Evolutionary conservation across 1,140 invertebrate species (phyloP).

Genomic region (Bombus balteatus): DNA sequence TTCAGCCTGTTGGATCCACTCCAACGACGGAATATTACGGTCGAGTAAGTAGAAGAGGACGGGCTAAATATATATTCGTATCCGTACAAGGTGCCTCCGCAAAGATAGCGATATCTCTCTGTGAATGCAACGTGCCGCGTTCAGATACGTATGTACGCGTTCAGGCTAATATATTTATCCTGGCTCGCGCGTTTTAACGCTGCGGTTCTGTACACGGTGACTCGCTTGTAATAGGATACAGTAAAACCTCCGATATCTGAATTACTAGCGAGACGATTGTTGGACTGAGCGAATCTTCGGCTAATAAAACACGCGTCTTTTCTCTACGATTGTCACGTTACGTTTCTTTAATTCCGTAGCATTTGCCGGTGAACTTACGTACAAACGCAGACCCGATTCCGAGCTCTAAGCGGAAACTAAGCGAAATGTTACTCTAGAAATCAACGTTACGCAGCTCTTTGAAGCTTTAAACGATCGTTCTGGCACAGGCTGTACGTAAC

Average conservation of each 20-base stretch:
- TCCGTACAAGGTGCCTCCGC: slow-evolving; percentile 47
- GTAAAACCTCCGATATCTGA: neutral
- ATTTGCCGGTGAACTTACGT: too few relatives aligned
- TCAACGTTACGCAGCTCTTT: neutral
- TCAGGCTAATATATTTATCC: slow-evolving; percentile 50
- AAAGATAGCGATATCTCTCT: slow-evolving; percentile 47
- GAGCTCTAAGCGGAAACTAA: too few relatives aligned
- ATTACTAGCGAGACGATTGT: too few relatives aligned
- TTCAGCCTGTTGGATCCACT: slow-evolving; percentile 34
- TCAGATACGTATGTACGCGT: neutral
- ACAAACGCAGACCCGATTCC: too few relatives aligned
- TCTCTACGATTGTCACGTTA: too few relatives aligned
- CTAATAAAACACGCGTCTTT: too few relatives aligned
- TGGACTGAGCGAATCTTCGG: too few relatives aligned
- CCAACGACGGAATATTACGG: slow-evolving; percentile 38
- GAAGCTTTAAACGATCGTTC: neutral
- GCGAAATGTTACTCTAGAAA: too few relatives aligned
- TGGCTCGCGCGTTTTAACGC: neutral
- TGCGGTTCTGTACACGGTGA: neutral
- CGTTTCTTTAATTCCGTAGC: too few relatives aligned
- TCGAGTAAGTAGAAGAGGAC: slow-evolving; percentile 6
- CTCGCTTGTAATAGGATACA: neutral
- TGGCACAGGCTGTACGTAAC: neutral
- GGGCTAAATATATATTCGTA: slow-evolving; percentile 48
- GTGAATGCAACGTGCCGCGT: slow-evolving; percentile 27